phyloP scores from a whole-genome alignment of 2,113 vertebrate genomes.

The Pelecanoides urinatrix region DNA sequence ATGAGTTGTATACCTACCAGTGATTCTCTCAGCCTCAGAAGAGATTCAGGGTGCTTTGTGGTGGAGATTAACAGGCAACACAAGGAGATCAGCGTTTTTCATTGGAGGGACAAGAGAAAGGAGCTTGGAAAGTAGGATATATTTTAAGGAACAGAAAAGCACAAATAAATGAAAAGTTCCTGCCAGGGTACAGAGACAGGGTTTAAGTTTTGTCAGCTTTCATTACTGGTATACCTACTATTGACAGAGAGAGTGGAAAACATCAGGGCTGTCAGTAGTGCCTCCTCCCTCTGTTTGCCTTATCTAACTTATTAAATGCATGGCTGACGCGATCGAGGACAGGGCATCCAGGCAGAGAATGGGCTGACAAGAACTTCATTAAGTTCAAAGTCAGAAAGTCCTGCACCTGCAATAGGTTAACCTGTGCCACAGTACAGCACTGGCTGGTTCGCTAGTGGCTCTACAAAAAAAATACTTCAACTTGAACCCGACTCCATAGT shows the following conservation, averaged over 20 bases:
- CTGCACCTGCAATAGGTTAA: background rate
- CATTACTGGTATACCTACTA: background rate
- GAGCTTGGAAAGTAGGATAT: background rate
- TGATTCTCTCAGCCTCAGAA: background rate
- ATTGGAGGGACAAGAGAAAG: background rate
- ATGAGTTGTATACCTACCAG: background rate
- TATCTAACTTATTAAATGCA: background rate
- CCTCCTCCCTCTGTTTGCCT: background rate
- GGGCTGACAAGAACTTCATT: background rate
- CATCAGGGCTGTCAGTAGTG: background rate
- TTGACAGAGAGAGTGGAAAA: background rate
- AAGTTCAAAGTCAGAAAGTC: background rate
- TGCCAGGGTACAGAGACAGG: background rate
- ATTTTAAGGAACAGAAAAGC: background rate
- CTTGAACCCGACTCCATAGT: background rate
- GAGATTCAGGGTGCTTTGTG: background rate
- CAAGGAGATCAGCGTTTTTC: background rate
- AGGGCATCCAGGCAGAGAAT: background rate
- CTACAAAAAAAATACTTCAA: background rate
- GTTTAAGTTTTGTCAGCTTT: background rate
- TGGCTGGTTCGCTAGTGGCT: background rate
- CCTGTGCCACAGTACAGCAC: background rate
- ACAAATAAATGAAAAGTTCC: background rate
- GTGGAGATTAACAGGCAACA: background rate
- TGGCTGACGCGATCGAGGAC: accelerated